Evolutionary conservation across 2,797 vertebrate species (phyloP).

Genomic region (Chaetophractus vellerosus): DNA sequence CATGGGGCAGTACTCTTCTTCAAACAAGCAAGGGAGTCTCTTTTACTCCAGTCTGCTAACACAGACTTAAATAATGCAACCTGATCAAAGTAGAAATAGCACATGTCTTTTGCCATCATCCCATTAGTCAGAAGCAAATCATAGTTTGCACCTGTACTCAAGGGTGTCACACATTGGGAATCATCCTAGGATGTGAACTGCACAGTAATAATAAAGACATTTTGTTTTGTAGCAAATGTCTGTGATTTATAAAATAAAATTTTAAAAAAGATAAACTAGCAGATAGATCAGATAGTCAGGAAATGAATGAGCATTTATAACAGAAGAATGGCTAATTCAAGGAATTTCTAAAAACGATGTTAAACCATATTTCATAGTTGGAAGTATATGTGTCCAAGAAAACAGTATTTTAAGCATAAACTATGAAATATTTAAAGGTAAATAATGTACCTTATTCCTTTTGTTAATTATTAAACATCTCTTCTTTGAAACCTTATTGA

Average conservation of each 20-base stretch:
- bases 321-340: background rate
- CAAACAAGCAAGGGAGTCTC: background rate
- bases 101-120: background rate
- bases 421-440: background rate
- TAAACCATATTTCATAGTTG: background rate
- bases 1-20: background rate
- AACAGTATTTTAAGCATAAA: slow-evolving; percentile 14
- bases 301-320: background rate
- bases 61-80: background rate
- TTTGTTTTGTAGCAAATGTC: background rate
- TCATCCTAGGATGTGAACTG: background rate
- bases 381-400: background rate
- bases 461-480: background rate
- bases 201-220: background rate
- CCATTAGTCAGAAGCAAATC: background rate
- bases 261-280: background rate
- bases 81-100: background rate
- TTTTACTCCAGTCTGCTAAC: background rate
- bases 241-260: background rate
- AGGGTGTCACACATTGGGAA: background rate
- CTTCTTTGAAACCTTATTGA: background rate
- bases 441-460: background rate
- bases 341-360: background rate
- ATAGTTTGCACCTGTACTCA: background rate
- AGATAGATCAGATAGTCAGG: background rate